Conservation (phyloP, 2,888 invertebrate genomes). For the Ptychoptera contaminata region DNA sequence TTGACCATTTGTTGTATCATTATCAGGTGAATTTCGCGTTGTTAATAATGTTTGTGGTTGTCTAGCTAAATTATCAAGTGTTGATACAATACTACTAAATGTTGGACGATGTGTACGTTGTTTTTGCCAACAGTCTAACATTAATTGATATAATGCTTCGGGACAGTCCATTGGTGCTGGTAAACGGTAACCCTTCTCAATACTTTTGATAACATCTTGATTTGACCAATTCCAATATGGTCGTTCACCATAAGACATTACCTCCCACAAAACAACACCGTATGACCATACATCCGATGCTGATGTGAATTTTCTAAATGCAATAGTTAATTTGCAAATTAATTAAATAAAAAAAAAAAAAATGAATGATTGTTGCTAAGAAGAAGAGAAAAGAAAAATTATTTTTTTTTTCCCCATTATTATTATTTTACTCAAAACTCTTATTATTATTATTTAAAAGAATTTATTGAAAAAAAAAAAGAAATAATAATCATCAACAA, state of each 20-base stretch:
- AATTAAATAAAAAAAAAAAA: too few species aligned
- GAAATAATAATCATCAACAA: too few species aligned
- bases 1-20: constrained; percentile 32
- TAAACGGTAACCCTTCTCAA: constrained; percentile 92
- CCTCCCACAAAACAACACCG: constrained; percentile 99
- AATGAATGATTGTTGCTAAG: too few species aligned
- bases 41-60: constrained; percentile 62
- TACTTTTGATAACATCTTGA: constrained; percentile 90
- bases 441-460: too few species aligned
- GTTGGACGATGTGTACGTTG: constrained; percentile 90
- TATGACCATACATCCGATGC: constrained; percentile 99
- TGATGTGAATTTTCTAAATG: constrained; percentile 97
- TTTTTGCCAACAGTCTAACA: constrained; percentile 99
- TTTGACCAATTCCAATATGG: constrained; percentile 99
- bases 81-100: constrained; percentile 86
- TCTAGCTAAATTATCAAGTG: constrained; percentile 84
- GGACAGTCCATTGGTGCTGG: constrained; percentile 97
- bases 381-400: too few species aligned
- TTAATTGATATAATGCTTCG: constrained; percentile 91
- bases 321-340: too few species aligned
- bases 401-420: too few species aligned
- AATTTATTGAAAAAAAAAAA: too few species aligned
- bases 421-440: too few species aligned
- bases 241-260: constrained; percentile 96
- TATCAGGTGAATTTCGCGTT: constrained; percentile 2